Conservation (phyloP, 2,888 invertebrate species). For the Diaperis boleti region DNA sequence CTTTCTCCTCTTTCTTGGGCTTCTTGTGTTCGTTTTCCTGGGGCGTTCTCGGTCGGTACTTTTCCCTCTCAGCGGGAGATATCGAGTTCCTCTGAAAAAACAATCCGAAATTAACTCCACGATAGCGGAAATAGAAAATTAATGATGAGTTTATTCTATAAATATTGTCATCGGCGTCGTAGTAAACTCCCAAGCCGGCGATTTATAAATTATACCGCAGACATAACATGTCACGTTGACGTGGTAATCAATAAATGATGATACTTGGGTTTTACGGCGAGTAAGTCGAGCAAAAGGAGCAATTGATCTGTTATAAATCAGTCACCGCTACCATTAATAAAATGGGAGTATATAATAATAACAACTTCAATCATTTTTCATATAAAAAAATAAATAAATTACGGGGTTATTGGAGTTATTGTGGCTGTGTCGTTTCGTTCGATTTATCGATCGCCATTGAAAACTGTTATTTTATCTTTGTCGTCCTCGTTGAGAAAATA, state of each 20-base stretch:
- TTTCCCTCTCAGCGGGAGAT: slow-evolving; percentile 85
- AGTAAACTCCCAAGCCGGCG: not conserved
- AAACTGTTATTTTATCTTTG: not conserved
- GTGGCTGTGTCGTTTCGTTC: not conserved
- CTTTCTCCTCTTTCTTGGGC: slow-evolving; percentile 87
- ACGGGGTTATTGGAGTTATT: not conserved
- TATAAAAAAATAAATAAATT: slow-evolving; percentile 3
- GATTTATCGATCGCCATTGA: not conserved
- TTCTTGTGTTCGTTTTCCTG: slow-evolving; percentile 79
- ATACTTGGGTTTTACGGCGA: not conserved
- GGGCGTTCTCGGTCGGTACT: slow-evolving; percentile 85
- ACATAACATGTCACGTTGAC: slow-evolving; percentile 5
- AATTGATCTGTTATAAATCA: slow-evolving; percentile 7
- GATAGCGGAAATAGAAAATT: not conserved
- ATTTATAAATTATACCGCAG: slow-evolving; percentile 5
- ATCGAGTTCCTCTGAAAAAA: slow-evolving; percentile 79
- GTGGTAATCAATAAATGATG: slow-evolving; percentile 8
- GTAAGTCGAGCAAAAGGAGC: slow-evolving; percentile 3
- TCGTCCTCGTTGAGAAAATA: not conserved
- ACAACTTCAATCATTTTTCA: slow-evolving; percentile 9
- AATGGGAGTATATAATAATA: slow-evolving; percentile 1
- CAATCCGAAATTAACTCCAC: slow-evolving; percentile 7
- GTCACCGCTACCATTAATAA: slow-evolving; percentile 3
- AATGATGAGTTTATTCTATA: not conserved
- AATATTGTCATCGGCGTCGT: not conserved